phyloP scores from a whole-genome alignment of 2,797 vertebrate genomes.

The Bradypodion ventrale region DNA sequence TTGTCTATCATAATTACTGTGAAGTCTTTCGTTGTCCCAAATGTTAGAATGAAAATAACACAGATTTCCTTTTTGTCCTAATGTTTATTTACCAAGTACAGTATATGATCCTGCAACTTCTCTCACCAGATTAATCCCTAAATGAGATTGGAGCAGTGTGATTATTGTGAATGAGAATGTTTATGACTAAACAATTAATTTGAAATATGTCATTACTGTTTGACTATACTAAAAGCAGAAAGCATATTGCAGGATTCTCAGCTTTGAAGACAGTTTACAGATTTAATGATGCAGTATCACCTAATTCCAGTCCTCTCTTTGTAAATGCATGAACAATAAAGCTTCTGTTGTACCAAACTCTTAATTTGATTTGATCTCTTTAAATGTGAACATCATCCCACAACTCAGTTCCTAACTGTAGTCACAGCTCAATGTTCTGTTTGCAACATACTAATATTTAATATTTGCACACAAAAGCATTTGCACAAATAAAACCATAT shows the following conservation, averaged over 20 bases:
- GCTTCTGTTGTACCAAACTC: not conserved
- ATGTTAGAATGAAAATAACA: conserved; percentile 22
- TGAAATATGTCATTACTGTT: conserved; percentile 17
- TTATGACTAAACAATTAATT: conserved; percentile 48
- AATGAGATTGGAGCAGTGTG: conserved; percentile 53
- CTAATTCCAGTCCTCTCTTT: not conserved
- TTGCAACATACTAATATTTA: not conserved
- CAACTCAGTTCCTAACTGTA: conserved; percentile 42
- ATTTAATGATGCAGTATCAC: not conserved
- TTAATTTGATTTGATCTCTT: not conserved
- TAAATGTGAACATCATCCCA: conserved; percentile 20
- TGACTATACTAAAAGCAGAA: not conserved
- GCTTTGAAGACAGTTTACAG: not conserved
- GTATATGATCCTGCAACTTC: conserved; percentile 51
- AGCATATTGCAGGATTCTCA: not conserved
- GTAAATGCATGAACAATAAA: not conserved
- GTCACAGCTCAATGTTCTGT: conserved; percentile 12
- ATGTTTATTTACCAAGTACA: conserved; percentile 62
- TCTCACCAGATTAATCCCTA: conserved; percentile 52
- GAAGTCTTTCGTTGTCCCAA: conserved; percentile 23
- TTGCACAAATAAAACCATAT: not conserved
- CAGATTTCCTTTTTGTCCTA: conserved; percentile 47
- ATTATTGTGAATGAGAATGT: conserved; percentile 49
- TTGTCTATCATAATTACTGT: conserved; percentile 9
- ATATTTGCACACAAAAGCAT: not conserved